These are phyloP conservation scores for Catocala sponsa DNA, from an alignment of 2,888 invertebrate species.

Conservation along the genomic window DNA sequence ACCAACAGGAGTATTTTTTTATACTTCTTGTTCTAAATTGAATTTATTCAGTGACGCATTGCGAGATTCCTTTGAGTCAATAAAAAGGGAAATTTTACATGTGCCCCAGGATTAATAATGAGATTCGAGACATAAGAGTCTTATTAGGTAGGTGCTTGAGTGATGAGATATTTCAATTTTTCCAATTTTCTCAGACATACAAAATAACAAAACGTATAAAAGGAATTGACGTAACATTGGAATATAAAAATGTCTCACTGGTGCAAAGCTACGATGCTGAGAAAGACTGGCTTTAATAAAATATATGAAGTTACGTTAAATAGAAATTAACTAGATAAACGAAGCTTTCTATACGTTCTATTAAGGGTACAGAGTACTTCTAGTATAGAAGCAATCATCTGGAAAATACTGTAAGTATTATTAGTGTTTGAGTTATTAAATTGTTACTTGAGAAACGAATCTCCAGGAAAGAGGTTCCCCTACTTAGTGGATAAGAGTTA, in stretches of 20 bases:
- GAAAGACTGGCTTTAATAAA: not conserved
- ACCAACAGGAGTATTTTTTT: conserved; percentile 33
- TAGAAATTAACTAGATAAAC: too few relatives aligned
- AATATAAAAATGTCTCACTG: conserved; percentile 6
- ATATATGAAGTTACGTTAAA: too few relatives aligned
- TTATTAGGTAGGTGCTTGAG: conserved; percentile 37
- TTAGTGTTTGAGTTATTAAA: not conserved
- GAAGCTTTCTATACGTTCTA: too few relatives aligned
- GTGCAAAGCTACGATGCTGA: conserved; percentile 1
- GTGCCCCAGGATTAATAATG: conserved; percentile 53
- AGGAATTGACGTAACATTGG: conserved; percentile 3
- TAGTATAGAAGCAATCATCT: not conserved
- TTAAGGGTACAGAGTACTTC: too few relatives aligned
- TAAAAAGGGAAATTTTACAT: conserved; percentile 50
- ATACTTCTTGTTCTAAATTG: conserved; percentile 35
- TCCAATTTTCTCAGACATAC: conserved; percentile 16
- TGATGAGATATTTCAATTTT: conserved; percentile 37
- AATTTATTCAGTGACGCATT: conserved; percentile 56
- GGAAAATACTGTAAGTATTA: not conserved
- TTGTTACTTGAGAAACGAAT: not conserved
- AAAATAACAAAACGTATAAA: conserved; percentile 9
- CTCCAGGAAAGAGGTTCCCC: not conserved
- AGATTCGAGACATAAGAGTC: conserved; percentile 53
- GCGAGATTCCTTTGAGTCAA: conserved; percentile 42
- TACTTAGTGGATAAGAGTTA: not conserved